Percentiles rank a stretch among this genome's conserved stretches.
Evolutionary conservation across 2,888 invertebrate species (phyloP).

Genomic region (Tiphia femorata): DNA sequence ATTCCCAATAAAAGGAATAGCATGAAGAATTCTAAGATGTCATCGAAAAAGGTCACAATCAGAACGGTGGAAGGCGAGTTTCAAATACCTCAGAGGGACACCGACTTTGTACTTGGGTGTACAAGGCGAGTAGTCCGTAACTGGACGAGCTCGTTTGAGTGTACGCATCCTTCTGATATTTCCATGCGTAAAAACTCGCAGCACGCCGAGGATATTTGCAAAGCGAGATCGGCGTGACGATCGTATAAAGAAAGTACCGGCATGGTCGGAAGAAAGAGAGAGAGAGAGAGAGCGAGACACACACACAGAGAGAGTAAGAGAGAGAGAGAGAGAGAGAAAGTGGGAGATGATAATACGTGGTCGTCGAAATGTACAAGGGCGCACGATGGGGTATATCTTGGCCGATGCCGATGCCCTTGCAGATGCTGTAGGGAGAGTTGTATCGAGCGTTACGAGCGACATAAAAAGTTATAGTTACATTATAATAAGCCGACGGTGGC

Average conservation of each 20-base stretch:
- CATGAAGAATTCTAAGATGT: too few relatives aligned
- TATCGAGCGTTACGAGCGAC: slow-evolving; percentile 52
- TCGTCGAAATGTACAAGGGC: slow-evolving; percentile 3
- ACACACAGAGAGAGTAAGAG: neutral
- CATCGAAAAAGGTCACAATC: too few relatives aligned
- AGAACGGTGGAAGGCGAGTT: too few relatives aligned
- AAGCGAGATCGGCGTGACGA: neutral
- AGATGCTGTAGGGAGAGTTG: slow-evolving; percentile 35
- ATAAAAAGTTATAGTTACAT: slow-evolving; percentile 65
- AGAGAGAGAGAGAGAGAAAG: slow-evolving; percentile 5
- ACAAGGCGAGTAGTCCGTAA: too few relatives aligned
- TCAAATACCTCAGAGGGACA: too few relatives aligned
- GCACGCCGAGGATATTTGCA: neutral
- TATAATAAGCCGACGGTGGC: slow-evolving; percentile 58
- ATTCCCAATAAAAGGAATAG: too few relatives aligned
- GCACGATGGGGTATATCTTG: slow-evolving; percentile 8
- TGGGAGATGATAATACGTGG: slow-evolving; percentile 11
- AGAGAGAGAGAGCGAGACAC: neutral
- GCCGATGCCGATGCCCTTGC: slow-evolving; percentile 30
- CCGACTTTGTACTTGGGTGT: too few relatives aligned
- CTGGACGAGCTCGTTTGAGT: too few relatives aligned
- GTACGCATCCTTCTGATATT: too few relatives aligned
- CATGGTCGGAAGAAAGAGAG: neutral
- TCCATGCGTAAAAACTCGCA: too few relatives aligned
- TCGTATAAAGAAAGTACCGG: neutral